Evolutionary conservation across 1,140 invertebrate genomes (phyloP), one percentile per base, ranked within the genome.

Genomic region (Platorchestia sp.): DNA sequence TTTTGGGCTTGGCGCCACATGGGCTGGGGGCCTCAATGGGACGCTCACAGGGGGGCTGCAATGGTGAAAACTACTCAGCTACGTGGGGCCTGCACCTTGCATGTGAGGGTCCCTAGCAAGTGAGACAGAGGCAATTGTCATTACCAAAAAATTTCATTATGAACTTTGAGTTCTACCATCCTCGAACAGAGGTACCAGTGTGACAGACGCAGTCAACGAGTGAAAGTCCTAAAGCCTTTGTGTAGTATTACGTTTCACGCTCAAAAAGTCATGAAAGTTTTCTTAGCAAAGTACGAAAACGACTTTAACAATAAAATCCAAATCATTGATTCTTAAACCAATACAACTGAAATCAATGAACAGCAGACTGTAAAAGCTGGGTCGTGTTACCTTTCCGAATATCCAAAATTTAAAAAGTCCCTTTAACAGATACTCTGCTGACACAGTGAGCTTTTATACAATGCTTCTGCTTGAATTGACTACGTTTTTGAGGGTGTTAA

Each of bases 11-110:
- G 91, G 45, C 45, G 91, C 91, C 91, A 45, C 6, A 75, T 93
- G 44, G 91, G 47, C 91, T 93, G 43, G 91, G 91, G 19, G 45
- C 91, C 40, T 93, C 91, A 93, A 93, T 93, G 91, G 91, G 45
- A 44, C 91, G 91, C 40, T 93, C 91, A 93, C 91, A 47, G 43
- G 91, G 45, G 91, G 91, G 91, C 91, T 93, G 91, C n/a, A 93
- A 93, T 93, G 91, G 45, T 44, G 91, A 93, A 40, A 93, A 93
- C 45, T 93, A 40, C 41, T 89, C 87, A 89, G 41, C 87, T 89
- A 89, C 14, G 87, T 42, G 59, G 59, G 59, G 59, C 27, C 59
- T 75, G 27, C 59, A 75, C 36, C 1, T 75, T 75, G 36, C 36
- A 75, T 36, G 36, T 75, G 59, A 75, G 27, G 59, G 10, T 36